Percentiles rank a stretch among this genome's conserved stretches.
phyloP scores from a whole-genome alignment of 30 jellyfish, hydroid and myxozoan species.

The Aurelia aurita region DNA sequence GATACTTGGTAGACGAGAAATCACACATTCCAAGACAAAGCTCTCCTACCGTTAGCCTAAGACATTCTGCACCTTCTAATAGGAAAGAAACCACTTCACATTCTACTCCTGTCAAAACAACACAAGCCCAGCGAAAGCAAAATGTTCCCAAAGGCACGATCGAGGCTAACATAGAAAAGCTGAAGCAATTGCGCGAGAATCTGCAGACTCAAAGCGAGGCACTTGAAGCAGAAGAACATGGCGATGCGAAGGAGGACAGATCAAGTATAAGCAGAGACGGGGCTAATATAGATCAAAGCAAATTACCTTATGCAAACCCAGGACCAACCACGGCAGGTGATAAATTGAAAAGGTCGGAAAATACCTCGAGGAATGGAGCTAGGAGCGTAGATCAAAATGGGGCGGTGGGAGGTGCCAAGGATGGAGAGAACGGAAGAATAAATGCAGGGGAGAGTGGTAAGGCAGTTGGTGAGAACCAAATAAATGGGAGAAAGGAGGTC shows the following conservation, averaged over 20 bases:
- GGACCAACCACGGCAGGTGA: neutral
- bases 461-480: neutral
- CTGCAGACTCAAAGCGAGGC: conserved; percentile 28
- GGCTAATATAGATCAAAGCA: neutral
- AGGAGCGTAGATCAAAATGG: neutral
- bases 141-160: conserved; percentile 2
- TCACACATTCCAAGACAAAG: conserved; percentile 12
- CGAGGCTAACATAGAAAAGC: conserved; percentile 46
- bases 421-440: neutral
- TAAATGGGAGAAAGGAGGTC: neutral
- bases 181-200: conserved; percentile 16
- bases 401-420: neutral
- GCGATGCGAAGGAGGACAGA: neutral
- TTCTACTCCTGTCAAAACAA: neutral
- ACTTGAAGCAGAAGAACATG: neutral
- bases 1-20: conserved; percentile 39
- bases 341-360: neutral
- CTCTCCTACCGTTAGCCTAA: neutral
- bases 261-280: neutral
- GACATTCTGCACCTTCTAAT: neutral
- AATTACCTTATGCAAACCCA: neutral
- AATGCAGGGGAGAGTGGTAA: neutral
- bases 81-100: neutral
- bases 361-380: neutral
- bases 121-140: conserved; percentile 4